Evolutionary conservation across 2,888 invertebrate species (phyloP).

Genomic region (Eustalomyia histrio): DNA sequence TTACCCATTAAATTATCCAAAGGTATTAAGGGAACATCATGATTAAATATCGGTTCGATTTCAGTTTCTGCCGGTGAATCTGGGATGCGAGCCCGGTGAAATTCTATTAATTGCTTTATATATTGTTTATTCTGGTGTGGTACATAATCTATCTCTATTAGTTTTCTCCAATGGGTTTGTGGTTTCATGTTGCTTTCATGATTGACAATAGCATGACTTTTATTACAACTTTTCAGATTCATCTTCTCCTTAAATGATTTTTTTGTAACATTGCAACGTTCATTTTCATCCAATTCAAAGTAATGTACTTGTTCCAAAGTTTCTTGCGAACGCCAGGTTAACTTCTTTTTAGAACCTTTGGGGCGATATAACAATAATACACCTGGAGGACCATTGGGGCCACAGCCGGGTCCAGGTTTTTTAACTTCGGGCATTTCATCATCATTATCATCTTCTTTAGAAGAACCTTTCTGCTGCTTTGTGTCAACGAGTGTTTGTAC

Average conservation of each 20-base stretch:
- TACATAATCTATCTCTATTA: slow-evolving; percentile 85
- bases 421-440: slow-evolving; percentile 70
- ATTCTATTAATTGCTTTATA: too few species aligned
- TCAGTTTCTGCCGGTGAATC: slow-evolving; percentile 94
- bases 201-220: slow-evolving; percentile 89
- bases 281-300: slow-evolving; percentile 97
- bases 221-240: slow-evolving; percentile 91
- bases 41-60: slow-evolving; percentile 86
- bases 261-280: slow-evolving; percentile 96
- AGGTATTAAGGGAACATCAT: slow-evolving; percentile 91
- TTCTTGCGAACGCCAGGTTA: slow-evolving; percentile 90
- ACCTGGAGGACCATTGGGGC: slow-evolving; percentile 85
- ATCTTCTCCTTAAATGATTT: slow-evolving; percentile 93
- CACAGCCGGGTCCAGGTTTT: slow-evolving; percentile 78
- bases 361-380: slow-evolving; percentile 86
- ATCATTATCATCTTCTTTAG: slow-evolving; percentile 68
- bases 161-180: slow-evolving; percentile 86
- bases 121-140: too few species aligned
- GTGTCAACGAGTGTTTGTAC: slow-evolving; percentile 91
- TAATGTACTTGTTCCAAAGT: slow-evolving; percentile 90
- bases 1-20: slow-evolving; percentile 92
- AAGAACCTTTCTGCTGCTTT: slow-evolving; percentile 72
- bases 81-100: slow-evolving; percentile 89
- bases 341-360: slow-evolving; percentile 88
- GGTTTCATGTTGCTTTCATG: slow-evolving; percentile 90